Evolutionary conservation across 2,888 invertebrate species (phyloP), one percentile per base, ranked within the genome.

Genomic region (Drosophila paranaensis): DNA sequence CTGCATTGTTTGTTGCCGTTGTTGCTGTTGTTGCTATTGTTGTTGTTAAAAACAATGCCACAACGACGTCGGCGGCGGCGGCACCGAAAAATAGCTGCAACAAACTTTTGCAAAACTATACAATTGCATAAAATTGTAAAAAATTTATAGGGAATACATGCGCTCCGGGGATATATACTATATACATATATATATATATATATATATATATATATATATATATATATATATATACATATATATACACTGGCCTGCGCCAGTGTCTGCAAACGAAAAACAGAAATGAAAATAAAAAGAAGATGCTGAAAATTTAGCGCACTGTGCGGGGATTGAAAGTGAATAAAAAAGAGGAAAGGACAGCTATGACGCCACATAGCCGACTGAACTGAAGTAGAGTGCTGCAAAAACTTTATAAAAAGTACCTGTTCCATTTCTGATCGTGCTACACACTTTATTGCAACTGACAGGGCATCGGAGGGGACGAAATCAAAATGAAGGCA

Each of bases 41-140:
- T 80, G 77, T 50, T 71, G 71, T 61, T 71, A 56, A 83, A 83
- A 84, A 84, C 84, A 84, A 84, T 89, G 84, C 84, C 88, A 87
- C 81, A 71, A 74, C 74, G 45, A 37, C 50, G 63, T 10, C 42
- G 27, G 10, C 48, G 64, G 4, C 27, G 61, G 64, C 74, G 70
- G 84, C 88, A 81, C 74, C 89, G 72, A 84, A 89, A 85, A 89
- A 88, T 88, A 84, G 88, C 90, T 89, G 82, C 77, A 82, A 73
- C 89, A 84, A 85, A 89, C 82, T 84, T 85, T 85, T 76, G 65
- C 80, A 79, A 85, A 89, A 89, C 85, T 83, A 82, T 89, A 85
- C 90, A 88, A 89, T 85, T 85, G 90, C 86, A 89, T 88, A 89
- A 89, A 89, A 85, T 88, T 79, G 88, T 89, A 82, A 88, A 89